Percentiles rank a stretch among this genome's conserved stretches.
These are phyloP conservation scores for Naso thynnoides DNA, from an alignment of 2,797 vertebrate genomes.

Conservation along the genomic window DNA sequence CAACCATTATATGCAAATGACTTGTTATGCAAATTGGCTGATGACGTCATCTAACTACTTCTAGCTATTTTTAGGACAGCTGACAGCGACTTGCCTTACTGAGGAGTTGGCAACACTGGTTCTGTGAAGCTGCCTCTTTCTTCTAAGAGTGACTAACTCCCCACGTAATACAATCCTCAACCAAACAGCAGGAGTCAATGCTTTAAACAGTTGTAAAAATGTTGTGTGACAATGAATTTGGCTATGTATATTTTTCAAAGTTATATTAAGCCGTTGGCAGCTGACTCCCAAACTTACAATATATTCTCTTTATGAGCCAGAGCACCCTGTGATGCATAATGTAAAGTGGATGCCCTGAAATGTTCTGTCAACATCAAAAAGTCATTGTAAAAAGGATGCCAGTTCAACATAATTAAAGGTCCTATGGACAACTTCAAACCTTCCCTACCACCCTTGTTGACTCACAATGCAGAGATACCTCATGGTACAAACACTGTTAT, in stretches of 20 bases:
- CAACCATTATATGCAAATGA: too few species aligned
- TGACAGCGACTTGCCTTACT: too few species aligned
- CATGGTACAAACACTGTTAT: too few species aligned
- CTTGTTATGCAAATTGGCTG: too few species aligned
- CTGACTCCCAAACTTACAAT: background rate
- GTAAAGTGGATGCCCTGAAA: background rate
- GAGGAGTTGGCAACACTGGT: too few species aligned
- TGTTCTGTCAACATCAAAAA: conserved; percentile 3
- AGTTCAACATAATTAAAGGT: too few species aligned
- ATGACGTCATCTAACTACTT: too few species aligned
- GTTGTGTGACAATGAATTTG: background rate
- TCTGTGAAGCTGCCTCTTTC: conserved; percentile 3
- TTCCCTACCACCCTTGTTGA: too few species aligned
- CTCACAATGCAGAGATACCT: too few species aligned
- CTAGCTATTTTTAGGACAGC: too few species aligned
- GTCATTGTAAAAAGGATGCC: background rate
- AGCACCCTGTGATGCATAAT: background rate
- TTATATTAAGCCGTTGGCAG: background rate
- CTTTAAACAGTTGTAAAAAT: background rate
- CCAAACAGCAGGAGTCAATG: background rate
- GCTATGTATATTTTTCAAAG: background rate
- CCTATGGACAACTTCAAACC: too few species aligned
- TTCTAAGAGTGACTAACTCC: background rate
- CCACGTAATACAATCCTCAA: background rate
- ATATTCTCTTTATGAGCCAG: background rate